Conservation (phyloP, 1,140 invertebrate species). For the Watersipora subatra region DNA sequence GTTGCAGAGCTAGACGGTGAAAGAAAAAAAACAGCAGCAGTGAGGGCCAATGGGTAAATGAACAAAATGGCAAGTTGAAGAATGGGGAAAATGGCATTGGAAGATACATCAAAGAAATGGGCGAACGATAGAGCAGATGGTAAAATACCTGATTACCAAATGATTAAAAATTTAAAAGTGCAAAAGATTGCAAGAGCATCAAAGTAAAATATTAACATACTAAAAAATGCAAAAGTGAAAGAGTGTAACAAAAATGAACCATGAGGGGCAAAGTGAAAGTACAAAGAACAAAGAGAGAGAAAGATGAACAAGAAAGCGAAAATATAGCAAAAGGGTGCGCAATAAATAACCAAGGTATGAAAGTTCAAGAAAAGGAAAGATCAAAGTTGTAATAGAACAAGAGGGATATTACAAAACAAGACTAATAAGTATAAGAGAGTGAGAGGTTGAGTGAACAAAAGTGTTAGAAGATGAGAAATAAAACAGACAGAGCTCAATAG, state of each 20-base stretch:
- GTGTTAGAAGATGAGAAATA: not conserved
- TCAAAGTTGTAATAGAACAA: slow-evolving; percentile 3
- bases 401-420: not conserved
- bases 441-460: not conserved
- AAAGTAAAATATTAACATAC: no score
- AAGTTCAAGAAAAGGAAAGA: slow-evolving; percentile 4
- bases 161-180: no score
- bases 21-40: no score
- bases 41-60: no score
- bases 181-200: no score
- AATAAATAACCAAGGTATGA: not conserved
- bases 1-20: no score
- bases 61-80: no score
- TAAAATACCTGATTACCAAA: no score
- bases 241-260: not conserved
- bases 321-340: not conserved
- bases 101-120: no score
- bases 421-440: not conserved
- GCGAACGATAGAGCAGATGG: no score
- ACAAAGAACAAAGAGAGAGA: slow-evolving; percentile 2
- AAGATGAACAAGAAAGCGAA: not conserved
- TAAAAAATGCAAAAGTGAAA: no score
- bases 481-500: slow-evolving; percentile 6
- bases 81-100: no score
- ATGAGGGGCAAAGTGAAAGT: not conserved